Percentiles rank a stretch among this genome's conserved stretches.
These are phyloP conservation scores for Verasper variegatus DNA, from an alignment of 2,113 vertebrate genomes.

Conservation along the genomic window DNA sequence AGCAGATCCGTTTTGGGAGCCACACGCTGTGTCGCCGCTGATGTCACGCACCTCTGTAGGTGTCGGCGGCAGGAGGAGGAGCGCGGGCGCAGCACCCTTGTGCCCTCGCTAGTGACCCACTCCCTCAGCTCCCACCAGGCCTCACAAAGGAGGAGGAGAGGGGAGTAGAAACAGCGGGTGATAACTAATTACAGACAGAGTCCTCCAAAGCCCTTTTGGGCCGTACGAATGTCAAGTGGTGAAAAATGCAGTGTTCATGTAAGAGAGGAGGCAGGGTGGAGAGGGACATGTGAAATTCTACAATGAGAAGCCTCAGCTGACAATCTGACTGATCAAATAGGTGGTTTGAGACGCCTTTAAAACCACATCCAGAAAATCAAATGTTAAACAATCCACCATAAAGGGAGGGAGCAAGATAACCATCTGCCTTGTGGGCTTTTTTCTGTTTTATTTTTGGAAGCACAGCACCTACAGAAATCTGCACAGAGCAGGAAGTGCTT, in stretches of 20 bases:
- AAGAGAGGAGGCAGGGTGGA: constrained; percentile 23
- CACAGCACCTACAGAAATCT: background rate
- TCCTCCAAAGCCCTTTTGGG: constrained; percentile 27
- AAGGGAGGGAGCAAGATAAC: background rate
- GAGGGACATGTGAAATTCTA: constrained; percentile 29
- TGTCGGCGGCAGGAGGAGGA: constrained; percentile 4
- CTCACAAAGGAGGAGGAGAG: constrained; percentile 4
- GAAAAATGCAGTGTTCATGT: constrained; percentile 45
- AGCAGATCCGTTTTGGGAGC: constrained; percentile 28
- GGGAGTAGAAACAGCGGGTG: constrained; percentile 39
- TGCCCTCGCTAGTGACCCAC: constrained; percentile 29
- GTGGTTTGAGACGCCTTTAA: constrained; percentile 22
- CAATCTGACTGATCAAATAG: constrained; percentile 33
- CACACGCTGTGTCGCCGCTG: background rate
- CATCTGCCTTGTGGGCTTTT: background rate
- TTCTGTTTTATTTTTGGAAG: constrained; percentile 6
- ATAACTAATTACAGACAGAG: constrained; percentile 52
- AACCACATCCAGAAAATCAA: constrained; percentile 15
- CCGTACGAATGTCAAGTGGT: constrained; percentile 46
- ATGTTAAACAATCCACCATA: background rate
- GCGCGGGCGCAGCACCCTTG: constrained; percentile 21
- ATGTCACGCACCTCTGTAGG: constrained; percentile 25
- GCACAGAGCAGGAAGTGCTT: constrained; percentile 2
- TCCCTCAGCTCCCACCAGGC: constrained; percentile 37
- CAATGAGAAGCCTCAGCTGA: constrained; percentile 27